phyloP scores from a whole-genome alignment of 2,113 vertebrate species.

The Taxidea taxus region DNA sequence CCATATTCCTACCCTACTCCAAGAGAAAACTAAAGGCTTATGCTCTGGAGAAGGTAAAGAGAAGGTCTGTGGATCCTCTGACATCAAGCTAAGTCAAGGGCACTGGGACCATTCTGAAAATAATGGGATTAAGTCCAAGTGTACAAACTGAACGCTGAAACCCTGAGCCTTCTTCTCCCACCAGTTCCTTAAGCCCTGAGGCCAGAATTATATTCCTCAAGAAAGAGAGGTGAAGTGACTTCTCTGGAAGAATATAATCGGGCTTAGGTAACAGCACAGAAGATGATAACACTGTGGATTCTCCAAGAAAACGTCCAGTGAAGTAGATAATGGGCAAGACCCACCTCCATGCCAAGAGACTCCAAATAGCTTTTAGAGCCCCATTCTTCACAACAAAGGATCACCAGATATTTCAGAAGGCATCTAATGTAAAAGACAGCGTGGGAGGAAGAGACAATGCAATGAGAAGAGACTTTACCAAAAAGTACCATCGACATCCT shows the following conservation, averaged over 20 bases:
- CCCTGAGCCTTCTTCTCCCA: background rate
- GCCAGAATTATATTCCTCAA: background rate
- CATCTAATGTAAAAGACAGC: background rate
- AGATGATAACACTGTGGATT: background rate
- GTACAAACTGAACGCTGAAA: background rate
- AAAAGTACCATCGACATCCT: background rate
- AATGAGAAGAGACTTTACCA: background rate
- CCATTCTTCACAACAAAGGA: background rate
- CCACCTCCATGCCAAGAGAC: background rate
- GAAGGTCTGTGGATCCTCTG: background rate
- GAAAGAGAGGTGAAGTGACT: background rate
- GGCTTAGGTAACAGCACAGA: background rate
- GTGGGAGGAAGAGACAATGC: background rate
- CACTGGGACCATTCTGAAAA: background rate
- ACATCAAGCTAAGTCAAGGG: background rate
- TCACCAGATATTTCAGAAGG: background rate
- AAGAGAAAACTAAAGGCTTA: background rate
- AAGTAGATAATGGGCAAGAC: background rate
- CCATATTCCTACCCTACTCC: too few species aligned
- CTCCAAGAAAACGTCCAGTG: background rate
- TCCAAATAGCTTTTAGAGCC: background rate
- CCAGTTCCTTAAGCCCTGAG: background rate
- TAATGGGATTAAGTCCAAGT: background rate
- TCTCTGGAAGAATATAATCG: background rate
- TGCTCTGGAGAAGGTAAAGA: background rate